Conservation (phyloP, 1,140 invertebrate genomes). For the Bilobella aurantiaca region DNA sequence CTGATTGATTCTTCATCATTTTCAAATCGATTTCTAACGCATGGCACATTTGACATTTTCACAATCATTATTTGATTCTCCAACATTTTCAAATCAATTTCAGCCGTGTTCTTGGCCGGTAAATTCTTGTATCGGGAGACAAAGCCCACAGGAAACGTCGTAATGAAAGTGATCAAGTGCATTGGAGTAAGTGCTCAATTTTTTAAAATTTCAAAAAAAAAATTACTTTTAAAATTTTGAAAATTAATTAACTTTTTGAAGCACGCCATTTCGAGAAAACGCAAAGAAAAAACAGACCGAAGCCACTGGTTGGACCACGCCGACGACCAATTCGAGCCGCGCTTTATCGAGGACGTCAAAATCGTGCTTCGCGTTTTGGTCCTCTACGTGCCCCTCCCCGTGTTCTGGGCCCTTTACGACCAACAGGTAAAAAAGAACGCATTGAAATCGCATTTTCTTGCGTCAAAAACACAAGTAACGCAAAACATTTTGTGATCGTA, state of each 20-base stretch:
- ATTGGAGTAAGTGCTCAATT: constrained; percentile 63
- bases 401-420: constrained; percentile 83
- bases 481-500: constrained; percentile 25
- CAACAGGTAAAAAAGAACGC: no score
- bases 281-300: constrained; percentile 42
- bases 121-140: constrained; percentile 63
- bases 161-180: constrained; percentile 63
- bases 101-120: constrained; percentile 71
- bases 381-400: constrained; percentile 68
- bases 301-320: constrained; percentile 72
- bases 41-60: no score
- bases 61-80: no score
- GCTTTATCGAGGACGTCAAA: constrained; percentile 65
- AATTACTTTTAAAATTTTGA: constrained; percentile 6
- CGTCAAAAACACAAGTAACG: no score
- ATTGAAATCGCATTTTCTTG: no score
- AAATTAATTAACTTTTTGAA: no score
- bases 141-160: constrained; percentile 69
- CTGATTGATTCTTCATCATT: no score
- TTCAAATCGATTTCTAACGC: no score
- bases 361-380: constrained; percentile 57
- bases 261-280: no score
- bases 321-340: constrained; percentile 53
- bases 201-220: constrained; percentile 23
- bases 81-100: constrained; percentile 16